Evolutionary conservation across 2,797 vertebrate species (phyloP), one percentile per base, ranked within the genome.

Genomic region (Acanthornis magna): DNA sequence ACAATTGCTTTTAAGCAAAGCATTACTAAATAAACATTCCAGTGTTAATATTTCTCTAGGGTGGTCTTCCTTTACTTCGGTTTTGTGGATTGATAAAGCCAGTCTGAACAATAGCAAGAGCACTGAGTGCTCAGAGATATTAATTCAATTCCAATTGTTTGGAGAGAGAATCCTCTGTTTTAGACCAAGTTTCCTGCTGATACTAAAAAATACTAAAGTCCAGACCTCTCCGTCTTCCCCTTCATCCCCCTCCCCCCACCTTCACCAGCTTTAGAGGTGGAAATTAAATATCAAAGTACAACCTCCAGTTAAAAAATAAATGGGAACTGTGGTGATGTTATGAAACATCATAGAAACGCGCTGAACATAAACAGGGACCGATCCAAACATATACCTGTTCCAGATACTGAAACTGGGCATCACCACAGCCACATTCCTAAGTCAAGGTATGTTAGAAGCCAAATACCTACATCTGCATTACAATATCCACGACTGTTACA

Each of bases 1-100:
- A 96, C 92, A 95, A 95, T 79, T 47, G 42, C 67, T 87, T 91
- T 92, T 67, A 92, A 95, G 66, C 53, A 76, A 87, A 89, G 85
- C 55, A 85, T 50, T 34, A 67, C n/a, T 58, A 95, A 94, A 85
- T 53, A 96, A 96, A 96, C 80, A 88, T 70, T 84, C 77, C 86
- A 77, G 47, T 91, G 93, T 91, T 89, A 95, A 53, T 73, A 82
- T 79, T 85, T 71, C 77, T 81, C 93, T 78, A 65, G 61, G 85
- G 92, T 91, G 93, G 92, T 94, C 93, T 93, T 94, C 94, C 94
- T 94, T 70, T 91, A 61, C 71, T 82, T 82, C 50, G 0, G 70
- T 75, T 53, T 70, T 70, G 45, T 4, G 11, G 45, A 93, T 57
- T 85, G 75, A 88, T 76, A 91, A 34, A 79, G 71, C 80, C 34